A percentile compares a stretch with the other conserved stretches of the same genome.
Evolutionary conservation across 2,113 vertebrate species (phyloP).

Genomic region (Mellivora capensis): DNA sequence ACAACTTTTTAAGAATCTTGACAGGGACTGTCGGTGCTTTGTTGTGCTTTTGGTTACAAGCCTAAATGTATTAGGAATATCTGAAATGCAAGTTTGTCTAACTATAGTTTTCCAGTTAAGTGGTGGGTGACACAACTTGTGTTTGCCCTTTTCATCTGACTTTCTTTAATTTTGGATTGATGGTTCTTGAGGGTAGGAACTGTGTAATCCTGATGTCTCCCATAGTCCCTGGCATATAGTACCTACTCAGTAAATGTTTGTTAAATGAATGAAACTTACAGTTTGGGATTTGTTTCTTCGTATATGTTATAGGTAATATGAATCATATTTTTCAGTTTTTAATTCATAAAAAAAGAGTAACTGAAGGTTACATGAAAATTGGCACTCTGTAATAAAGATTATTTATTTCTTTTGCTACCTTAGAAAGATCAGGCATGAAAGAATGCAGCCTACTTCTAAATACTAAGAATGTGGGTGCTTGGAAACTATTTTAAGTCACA

Average conservation of each 20-base stretch:
- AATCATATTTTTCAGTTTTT: constrained; percentile 21
- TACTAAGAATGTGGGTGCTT: not conserved
- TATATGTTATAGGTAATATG: not conserved
- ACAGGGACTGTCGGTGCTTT: not conserved
- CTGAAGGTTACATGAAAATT: constrained; percentile 4
- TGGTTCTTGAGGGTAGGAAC: not conserved
- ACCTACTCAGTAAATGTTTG: not conserved
- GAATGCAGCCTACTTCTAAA: not conserved
- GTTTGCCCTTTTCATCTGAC: constrained; percentile 13
- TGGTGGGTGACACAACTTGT: not conserved
- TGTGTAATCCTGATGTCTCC: not conserved
- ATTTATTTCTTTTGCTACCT: not conserved
- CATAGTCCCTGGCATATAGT: not conserved
- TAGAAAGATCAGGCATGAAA: constrained; percentile 23
- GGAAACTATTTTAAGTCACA: not conserved
- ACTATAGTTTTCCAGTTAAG: not conserved
- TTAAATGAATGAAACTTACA: not conserved
- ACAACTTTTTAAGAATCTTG: not conserved
- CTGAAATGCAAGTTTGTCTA: constrained; percentile 12
- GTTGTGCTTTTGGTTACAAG: not conserved
- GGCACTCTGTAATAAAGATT: not conserved
- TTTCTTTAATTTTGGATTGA: not conserved
- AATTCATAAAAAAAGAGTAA: constrained; percentile 19
- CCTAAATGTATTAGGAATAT: constrained; percentile 2
- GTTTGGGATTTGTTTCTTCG: not conserved